These are phyloP conservation scores for Caenorhabditis virilis DNA, from an alignment of 2,888 invertebrate species.

Conservation along the genomic window DNA sequence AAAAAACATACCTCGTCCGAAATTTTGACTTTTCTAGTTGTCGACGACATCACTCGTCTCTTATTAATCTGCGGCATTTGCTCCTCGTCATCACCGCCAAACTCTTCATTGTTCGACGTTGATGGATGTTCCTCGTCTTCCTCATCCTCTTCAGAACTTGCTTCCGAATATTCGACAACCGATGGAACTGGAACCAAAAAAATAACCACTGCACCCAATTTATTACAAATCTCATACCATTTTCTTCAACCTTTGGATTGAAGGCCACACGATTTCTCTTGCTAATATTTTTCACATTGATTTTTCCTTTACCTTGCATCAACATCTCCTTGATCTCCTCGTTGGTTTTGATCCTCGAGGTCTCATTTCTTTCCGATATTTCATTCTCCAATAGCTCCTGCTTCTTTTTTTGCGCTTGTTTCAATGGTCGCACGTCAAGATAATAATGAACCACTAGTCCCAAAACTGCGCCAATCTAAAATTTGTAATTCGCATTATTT, in stretches of 20 bases:
- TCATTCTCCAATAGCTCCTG: neutral
- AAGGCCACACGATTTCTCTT: slow-evolving; percentile 17
- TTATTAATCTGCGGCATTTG: slow-evolving; percentile 7
- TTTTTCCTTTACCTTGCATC: slow-evolving; percentile 3
- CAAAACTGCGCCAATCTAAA: slow-evolving; percentile 3
- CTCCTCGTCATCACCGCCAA: slow-evolving; percentile 4
- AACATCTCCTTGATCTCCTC: slow-evolving; percentile 3
- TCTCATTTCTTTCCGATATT: slow-evolving; percentile 2
- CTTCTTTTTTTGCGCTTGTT: neutral
- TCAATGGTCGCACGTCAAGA: neutral
- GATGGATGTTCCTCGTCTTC: slow-evolving; percentile 5
- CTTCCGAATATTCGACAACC: neutral
- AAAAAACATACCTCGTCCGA: slow-evolving; percentile 1
- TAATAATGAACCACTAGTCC: slow-evolving; percentile 5
- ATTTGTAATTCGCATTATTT: neutral
- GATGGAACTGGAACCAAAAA: neutral
- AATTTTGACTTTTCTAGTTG: neutral
- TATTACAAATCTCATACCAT: neutral
- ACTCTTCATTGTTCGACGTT: slow-evolving; percentile 7
- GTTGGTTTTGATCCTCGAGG: neutral
- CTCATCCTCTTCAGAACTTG: neutral
- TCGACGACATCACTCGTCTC: neutral
- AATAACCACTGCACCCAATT: neutral
- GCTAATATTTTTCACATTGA: slow-evolving; percentile 9
- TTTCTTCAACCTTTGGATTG: slow-evolving; percentile 23